Base-by-base conservation (phyloP, 2,888 invertebrate genomes). In the Cephonodes hylas region DNA sequence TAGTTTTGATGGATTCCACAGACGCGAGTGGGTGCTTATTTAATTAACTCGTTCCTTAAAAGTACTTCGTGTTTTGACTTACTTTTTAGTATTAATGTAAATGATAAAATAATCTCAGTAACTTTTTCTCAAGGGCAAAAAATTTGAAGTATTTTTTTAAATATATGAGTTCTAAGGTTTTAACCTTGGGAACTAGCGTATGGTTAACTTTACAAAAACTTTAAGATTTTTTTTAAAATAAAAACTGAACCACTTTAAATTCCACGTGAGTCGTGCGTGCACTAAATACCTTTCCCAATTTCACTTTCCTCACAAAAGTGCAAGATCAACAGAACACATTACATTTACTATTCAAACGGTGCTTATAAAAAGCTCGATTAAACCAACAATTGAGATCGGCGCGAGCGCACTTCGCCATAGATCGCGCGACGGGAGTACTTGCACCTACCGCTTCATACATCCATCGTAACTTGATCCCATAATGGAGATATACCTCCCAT, bases 301-400 rank as follows among this genome's bases (percentile, higher is more conserved):
- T 60, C 60, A 60, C 60, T 60, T 60, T 53, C 48, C 42, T 8
- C 20, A 20, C 20, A n/a, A 15, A 56, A 45, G 15, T 44, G 27
- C 34, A 56, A 31, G 23, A 53, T 27, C 34, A 42, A 42, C 25
- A 38, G 22, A 44, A 31, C 22, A 45, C 42, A 70, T 68, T 66
- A 70, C 82, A 79, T 85, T 79, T 76, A 81, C 77, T 82, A 81
- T 81, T 68, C 79, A 79, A 85, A 83, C 80, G 73, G 80, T 80
- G 79, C 76, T 80, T 77, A 86, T 76, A 89, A 89, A 89, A 90
- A 89, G 73, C 80, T 87, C 83, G 81, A 89, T 89, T 88, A 90
- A 89, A 91, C 90, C 83, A 90, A 91, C 89, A 90, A 88, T 89
- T 87, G 83, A 80, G 82, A 84, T 76, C 83, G 78, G 75, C 78